Base-by-base conservation (phyloP, 1,140 invertebrate genomes). In the Daktulosphaira vitifoliae region DNA sequence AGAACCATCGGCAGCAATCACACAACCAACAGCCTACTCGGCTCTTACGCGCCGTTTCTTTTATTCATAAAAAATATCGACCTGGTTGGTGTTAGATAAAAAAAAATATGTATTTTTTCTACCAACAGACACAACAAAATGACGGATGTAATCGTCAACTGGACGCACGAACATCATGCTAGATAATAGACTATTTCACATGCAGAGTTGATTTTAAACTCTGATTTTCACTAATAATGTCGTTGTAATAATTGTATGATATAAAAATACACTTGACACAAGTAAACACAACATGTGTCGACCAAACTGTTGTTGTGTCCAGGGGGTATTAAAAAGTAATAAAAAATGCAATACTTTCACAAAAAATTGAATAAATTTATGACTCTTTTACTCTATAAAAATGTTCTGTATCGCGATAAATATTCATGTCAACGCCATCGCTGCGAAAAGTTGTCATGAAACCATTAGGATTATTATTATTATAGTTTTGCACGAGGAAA, bases 371-470 rank as follows among this genome's bases (percentile, higher is more conserved):
- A 15, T 33, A 22, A 6, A 13, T 33, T 42, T 33, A 6, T 8
- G 13, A 11, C 7, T 22, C 54, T 59, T 8, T 22, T 15, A 7
- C 54, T 3, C 54, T 33, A 15, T 6, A 25, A 33, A 11, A 6
- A 33, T 33, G 56, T 62, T 38, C 46, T 62, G 42, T 62, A 62
- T n/a, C n/a, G 11, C 11, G 11, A 62, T 62, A 62, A 62, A 62
- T 62, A 62, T 62, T 62, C 56, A 62, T 62, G 56, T 62, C 56
- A 25, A 38, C 44, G 44, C 56, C 56, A 46, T 39, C 56, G 44
- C 56, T 46, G 25, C 42, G 42, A 62, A 62, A 62, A 62, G 56
- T 25, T n/a, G n/a, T n/a, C n/a, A n/a, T n/a, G n/a, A n/a, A n/a
- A n/a, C 56, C 56, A 62, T 62, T 62, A 62, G 44, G 29, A 46